Percentiles rank a stretch among this genome's conserved stretches.
phyloP scores from a whole-genome alignment of 2,113 vertebrate genomes.

The Butorides virescens region DNA sequence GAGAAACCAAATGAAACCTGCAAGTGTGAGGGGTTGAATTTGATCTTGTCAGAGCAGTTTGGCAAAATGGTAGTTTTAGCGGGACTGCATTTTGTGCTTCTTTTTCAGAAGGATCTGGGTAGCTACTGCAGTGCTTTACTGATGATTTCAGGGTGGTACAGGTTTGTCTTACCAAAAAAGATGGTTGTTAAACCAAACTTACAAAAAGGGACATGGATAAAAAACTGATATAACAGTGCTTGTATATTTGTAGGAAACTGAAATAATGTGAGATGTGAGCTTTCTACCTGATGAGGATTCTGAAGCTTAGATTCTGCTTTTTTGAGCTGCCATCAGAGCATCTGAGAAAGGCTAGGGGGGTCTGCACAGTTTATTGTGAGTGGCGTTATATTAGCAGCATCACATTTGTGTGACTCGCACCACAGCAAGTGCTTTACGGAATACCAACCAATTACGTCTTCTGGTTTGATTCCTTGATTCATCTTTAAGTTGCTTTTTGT shows the following conservation, averaged over 20 bases:
- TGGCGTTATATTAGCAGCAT: neutral
- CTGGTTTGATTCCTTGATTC: neutral
- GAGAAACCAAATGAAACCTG: neutral
- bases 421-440: neutral
- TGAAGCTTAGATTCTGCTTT: neutral
- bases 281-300: neutral
- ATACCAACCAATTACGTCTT: neutral
- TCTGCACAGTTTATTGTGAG: neutral
- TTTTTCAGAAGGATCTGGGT: neutral
- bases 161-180: neutral
- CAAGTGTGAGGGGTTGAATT: neutral
- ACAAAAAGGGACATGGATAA: neutral
- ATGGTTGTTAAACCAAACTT: neutral
- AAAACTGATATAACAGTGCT: neutral
- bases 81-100: neutral
- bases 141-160: neutral
- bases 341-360: neutral
- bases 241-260: neutral
- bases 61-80: neutral
- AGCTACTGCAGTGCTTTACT: neutral
- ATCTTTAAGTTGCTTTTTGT: neutral
- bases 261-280: neutral
- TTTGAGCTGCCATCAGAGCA: neutral
- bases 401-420: neutral
- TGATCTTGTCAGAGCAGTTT: neutral